Conservation (phyloP, 2,888 invertebrate species). For the Andrena praecox region DNA sequence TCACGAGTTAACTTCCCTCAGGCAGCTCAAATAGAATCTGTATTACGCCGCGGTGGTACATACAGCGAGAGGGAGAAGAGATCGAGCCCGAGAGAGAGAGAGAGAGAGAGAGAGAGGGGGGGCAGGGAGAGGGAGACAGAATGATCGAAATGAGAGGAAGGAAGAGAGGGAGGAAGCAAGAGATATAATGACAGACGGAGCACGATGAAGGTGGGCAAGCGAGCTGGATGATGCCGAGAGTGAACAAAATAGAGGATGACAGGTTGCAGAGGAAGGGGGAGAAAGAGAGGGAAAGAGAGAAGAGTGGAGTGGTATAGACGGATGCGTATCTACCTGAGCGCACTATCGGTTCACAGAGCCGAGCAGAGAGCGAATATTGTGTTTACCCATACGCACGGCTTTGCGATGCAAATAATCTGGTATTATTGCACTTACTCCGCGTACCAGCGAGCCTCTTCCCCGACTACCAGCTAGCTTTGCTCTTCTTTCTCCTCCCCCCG, state of each 20-base stretch:
- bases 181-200: slow-evolving; percentile 30
- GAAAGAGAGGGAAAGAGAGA: slow-evolving; percentile 18
- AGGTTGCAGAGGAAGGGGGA: slow-evolving; percentile 9
- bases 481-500: slow-evolving; percentile 35
- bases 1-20: slow-evolving; percentile 84
- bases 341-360: slow-evolving; percentile 79
- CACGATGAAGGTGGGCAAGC: slow-evolving; percentile 18
- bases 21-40: slow-evolving; percentile 84
- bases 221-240: slow-evolving; percentile 22
- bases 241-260: slow-evolving; percentile 61
- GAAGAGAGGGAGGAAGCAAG: slow-evolving; percentile 22
- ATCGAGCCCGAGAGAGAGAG: slow-evolving; percentile 14
- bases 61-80: slow-evolving; percentile 64
- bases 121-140: slow-evolving; percentile 30
- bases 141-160: slow-evolving; percentile 54
- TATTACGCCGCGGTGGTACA: slow-evolving; percentile 81
- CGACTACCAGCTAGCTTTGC: slow-evolving; percentile 62
- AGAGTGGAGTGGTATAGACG: slow-evolving; percentile 61
- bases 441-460: slow-evolving; percentile 65
- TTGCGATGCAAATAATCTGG: slow-evolving; percentile 85
- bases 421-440: slow-evolving; percentile 85
- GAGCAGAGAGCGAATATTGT: slow-evolving; percentile 84
- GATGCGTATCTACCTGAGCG: slow-evolving; percentile 78
- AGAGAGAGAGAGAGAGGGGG: slow-evolving; percentile 7
- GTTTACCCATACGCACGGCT: slow-evolving; percentile 84